Conservation (phyloP, 2,797 vertebrate genomes). For the Manis pentadactyla region DNA sequence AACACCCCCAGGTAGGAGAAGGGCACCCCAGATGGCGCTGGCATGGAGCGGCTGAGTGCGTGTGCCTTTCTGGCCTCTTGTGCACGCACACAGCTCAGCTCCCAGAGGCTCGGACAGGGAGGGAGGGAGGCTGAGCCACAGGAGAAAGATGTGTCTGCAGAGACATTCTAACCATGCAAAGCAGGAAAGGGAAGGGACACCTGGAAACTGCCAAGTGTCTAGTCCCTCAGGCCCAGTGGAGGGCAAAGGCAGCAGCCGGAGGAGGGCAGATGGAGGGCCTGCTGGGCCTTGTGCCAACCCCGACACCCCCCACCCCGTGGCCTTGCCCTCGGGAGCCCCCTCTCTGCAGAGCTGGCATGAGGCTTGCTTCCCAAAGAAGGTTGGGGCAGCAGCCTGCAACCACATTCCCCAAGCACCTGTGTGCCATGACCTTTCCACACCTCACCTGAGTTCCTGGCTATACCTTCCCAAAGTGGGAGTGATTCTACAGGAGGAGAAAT, state of each 20-base stretch:
- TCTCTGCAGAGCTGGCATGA: neutral
- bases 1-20: neutral
- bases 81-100: slow-evolving; percentile 68
- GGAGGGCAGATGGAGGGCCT: neutral
- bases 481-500: neutral
- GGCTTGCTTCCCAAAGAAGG: neutral
- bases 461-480: neutral
- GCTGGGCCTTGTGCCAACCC: neutral
- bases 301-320: neutral
- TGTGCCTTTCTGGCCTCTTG: slow-evolving; percentile 20
- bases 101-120: neutral
- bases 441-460: neutral
- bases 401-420: neutral
- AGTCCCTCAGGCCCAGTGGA: neutral
- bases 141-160: slow-evolving; percentile 53
- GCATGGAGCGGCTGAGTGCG: neutral
- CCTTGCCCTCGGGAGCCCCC: rapidly evolving
- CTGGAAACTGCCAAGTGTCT: neutral
- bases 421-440: rapidly evolving
- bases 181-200: neutral
- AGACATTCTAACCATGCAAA: slow-evolving; percentile 70
- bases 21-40: neutral
- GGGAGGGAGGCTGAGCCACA: neutral
- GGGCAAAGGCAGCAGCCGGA: rapidly evolving
- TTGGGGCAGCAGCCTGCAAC: neutral